Percentiles rank a stretch among this genome's conserved stretches.
phyloP scores from a whole-genome alignment of 2,113 vertebrate species.

The Nymphicus hollandicus region DNA sequence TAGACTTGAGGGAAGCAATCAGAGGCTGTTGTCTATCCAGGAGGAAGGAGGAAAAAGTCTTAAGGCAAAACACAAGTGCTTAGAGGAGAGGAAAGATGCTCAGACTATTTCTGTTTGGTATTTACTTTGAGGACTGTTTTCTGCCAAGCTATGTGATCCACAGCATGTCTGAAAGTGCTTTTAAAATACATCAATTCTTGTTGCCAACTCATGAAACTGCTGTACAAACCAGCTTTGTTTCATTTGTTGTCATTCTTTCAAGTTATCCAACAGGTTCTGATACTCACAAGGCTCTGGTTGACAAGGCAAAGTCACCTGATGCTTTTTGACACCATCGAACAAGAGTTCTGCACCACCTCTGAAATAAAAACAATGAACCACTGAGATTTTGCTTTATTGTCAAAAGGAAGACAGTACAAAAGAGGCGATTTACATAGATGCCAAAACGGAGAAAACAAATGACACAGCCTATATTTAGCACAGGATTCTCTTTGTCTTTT shows the following conservation, averaged over 20 bases:
- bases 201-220: not conserved
- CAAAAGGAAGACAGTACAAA: conserved; percentile 10
- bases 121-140: not conserved
- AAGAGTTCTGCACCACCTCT: conserved; percentile 95
- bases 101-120: not conserved
- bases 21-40: not conserved
- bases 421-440: conserved; percentile 11
- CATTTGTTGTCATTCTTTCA: not conserved
- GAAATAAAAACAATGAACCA: conserved; percentile 63
- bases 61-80: not conserved
- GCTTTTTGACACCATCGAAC: conserved; percentile 89
- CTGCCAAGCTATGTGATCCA: not conserved
- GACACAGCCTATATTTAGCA: conserved; percentile 34
- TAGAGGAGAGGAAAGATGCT: not conserved
- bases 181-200: not conserved
- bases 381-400: conserved; percentile 31
- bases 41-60: not conserved
- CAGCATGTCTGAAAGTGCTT: not conserved
- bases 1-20: not conserved
- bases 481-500: conserved; percentile 51
- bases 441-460: conserved; percentile 42
- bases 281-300: conserved; percentile 93
- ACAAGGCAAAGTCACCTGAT: conserved; percentile 88
- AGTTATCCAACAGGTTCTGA: conserved; percentile 1
- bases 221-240: conserved; percentile 3